Percentiles rank a stretch among this genome's conserved stretches.
phyloP scores from a whole-genome alignment of 2,113 vertebrate species.

The Psilopsiagon aymara region DNA sequence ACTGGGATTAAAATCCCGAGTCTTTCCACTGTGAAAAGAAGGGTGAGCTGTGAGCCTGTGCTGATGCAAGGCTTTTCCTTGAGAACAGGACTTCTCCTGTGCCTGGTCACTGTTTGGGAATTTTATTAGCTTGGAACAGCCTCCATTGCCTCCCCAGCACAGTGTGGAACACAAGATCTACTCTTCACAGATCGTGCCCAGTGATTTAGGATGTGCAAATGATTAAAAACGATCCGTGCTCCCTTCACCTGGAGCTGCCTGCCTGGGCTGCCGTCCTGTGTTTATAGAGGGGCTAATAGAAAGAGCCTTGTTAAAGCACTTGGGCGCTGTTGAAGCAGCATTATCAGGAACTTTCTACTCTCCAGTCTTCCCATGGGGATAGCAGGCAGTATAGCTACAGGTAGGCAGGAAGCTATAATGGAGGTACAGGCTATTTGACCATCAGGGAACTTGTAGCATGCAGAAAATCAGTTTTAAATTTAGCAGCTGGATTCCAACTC shows the following conservation, averaged over 20 bases:
- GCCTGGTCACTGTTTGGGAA: background rate
- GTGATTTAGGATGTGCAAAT: constrained; percentile 1
- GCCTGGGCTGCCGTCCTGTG: background rate
- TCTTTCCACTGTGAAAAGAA: background rate
- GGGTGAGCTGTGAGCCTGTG: background rate
- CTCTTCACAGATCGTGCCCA: background rate
- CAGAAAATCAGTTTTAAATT: background rate
- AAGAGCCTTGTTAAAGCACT: constrained; percentile 5
- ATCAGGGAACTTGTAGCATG: background rate
- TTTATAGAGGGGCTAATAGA: background rate
- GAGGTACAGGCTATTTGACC: background rate
- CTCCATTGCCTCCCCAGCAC: background rate
- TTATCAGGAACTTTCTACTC: background rate
- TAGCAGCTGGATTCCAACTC: background rate
- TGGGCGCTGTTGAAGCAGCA: rapidly evolving
- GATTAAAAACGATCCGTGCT: background rate
- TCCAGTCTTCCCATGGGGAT: background rate
- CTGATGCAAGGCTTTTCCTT: background rate
- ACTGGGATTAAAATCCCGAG: constrained; percentile 3
- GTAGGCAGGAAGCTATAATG: background rate
- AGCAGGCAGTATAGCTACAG: background rate
- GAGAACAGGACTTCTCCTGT: constrained; percentile 34
- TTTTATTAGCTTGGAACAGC: constrained; percentile 27
- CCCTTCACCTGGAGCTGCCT: background rate
- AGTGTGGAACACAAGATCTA: background rate